A percentile compares a stretch with the other conserved stretches of the same genome.
Evolutionary conservation across 2,888 invertebrate genomes (phyloP).

Genomic region (Dryocosmus kuriphilus): DNA sequence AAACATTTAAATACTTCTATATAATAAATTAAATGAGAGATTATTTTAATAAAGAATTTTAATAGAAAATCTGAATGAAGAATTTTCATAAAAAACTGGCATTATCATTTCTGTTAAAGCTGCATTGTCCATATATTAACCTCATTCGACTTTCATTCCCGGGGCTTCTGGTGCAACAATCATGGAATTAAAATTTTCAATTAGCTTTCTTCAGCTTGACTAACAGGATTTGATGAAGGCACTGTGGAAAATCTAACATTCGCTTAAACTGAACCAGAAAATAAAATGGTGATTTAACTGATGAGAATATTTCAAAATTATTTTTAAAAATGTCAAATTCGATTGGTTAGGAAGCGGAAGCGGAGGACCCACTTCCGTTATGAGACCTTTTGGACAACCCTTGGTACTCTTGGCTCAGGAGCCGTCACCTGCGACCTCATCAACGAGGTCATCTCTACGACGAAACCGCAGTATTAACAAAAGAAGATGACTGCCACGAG

Average conservation of each 20-base stretch:
- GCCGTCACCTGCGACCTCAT: slow-evolving; percentile 62
- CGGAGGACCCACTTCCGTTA: slow-evolving; percentile 79
- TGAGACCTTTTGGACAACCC: slow-evolving; percentile 89
- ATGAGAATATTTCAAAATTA: neutral
- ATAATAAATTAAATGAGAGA: neutral
- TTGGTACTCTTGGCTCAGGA: slow-evolving; percentile 80
- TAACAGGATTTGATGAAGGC: neutral
- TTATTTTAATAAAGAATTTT: neutral
- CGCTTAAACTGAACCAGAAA: slow-evolving; percentile 5
- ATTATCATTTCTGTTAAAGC: neutral
- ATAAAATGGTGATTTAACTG: neutral
- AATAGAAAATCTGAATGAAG: neutral
- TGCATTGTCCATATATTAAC: slow-evolving; percentile 1
- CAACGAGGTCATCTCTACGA: slow-evolving; percentile 58
- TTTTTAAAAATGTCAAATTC: slow-evolving; percentile 47
- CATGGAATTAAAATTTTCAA: neutral
- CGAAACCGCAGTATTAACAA: slow-evolving; percentile 75
- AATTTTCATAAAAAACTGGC: neutral
- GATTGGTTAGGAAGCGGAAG: slow-evolving; percentile 68
- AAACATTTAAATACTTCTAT: neutral
- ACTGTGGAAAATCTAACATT: neutral
- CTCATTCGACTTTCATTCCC: neutral
- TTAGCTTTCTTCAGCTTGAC: neutral
- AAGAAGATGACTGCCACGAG: slow-evolving; percentile 75
- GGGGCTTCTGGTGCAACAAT: neutral